Conservation (phyloP, 2,888 invertebrate genomes). For the Melanostoma mellinum region DNA sequence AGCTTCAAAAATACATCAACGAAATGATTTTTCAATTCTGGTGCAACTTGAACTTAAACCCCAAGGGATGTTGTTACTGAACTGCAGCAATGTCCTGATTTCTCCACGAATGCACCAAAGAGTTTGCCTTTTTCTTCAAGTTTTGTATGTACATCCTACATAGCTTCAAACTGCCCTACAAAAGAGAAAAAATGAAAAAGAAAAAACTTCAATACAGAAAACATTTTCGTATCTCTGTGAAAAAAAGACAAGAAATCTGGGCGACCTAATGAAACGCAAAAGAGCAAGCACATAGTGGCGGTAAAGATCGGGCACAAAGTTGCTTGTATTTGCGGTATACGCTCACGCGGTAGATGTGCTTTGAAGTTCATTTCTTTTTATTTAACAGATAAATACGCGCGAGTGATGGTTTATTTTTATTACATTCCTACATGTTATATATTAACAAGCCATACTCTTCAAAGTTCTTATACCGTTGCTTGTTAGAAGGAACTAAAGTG, state of each 20-base stretch:
- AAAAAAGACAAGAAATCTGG: constrained; percentile 9
- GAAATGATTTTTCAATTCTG: too few species aligned
- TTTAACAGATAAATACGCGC: constrained; percentile 6
- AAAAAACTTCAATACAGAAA: not conserved
- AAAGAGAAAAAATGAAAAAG: not conserved
- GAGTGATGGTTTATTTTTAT: constrained; percentile 23
- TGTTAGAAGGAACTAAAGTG: not conserved
- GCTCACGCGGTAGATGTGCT: constrained; percentile 5
- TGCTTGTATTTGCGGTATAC: constrained; percentile 1
- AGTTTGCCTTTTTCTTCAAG: not conserved
- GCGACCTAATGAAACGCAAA: not conserved
- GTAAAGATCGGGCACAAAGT: constrained; percentile 21
- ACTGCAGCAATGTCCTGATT: too few species aligned
- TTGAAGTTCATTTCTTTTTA: constrained; percentile 38
- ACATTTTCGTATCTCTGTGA: constrained; percentile 6
- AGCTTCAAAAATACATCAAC: too few species aligned
- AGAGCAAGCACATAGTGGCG: not conserved
- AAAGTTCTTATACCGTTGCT: constrained; percentile 9
- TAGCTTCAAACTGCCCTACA: not conserved
- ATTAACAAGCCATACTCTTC: constrained; percentile 20
- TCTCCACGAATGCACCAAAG: too few species aligned
- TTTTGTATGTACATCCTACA: not conserved
- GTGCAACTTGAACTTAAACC: too few species aligned
- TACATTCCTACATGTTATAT: constrained; percentile 49
- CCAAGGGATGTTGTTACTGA: too few species aligned